Evolutionary conservation across 2,797 vertebrate genomes (phyloP).

Genomic region (Oryzias sinensis): DNA sequence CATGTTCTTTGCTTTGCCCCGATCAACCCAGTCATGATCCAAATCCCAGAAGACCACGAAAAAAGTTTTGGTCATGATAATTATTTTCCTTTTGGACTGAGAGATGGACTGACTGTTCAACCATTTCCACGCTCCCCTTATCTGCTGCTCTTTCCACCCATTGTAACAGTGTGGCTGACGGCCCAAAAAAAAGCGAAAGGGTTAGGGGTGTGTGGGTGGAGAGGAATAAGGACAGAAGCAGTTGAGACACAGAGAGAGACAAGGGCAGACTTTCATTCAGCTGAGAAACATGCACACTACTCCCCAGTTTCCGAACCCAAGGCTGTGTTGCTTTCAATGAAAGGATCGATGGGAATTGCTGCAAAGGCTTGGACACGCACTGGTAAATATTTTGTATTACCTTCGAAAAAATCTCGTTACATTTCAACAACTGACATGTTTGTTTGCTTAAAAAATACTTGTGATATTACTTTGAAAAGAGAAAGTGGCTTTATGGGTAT

Average conservation of each 20-base stretch:
- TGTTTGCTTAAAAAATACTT: no score
- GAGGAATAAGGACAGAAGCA: slow-evolving; percentile 62
- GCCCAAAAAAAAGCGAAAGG: slow-evolving; percentile 64
- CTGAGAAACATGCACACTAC: slow-evolving; percentile 76
- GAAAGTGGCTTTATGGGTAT: no score
- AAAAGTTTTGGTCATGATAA: slow-evolving; percentile 60
- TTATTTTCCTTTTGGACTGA: slow-evolving; percentile 72
- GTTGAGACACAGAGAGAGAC: slow-evolving; percentile 57
- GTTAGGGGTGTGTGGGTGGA: slow-evolving; percentile 26
- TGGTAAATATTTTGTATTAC: slow-evolving; percentile 59
- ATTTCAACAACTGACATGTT: neutral
- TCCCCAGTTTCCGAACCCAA: slow-evolving; percentile 56
- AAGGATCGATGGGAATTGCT: slow-evolving; percentile 67
- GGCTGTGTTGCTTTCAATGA: slow-evolving; percentile 69
- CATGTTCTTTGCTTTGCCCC: slow-evolving; percentile 59
- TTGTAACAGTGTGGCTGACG: slow-evolving; percentile 73
- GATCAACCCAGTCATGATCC: slow-evolving; percentile 48
- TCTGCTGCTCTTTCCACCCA: slow-evolving; percentile 77
- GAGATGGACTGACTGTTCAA: slow-evolving; percentile 65
- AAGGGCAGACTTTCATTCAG: slow-evolving; percentile 80
- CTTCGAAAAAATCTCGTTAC: slow-evolving; percentile 11
- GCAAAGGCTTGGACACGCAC: slow-evolving; percentile 59
- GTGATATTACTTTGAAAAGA: no score
- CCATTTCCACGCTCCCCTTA: slow-evolving; percentile 73
- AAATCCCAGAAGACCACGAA: slow-evolving; percentile 62